These are phyloP conservation scores for Muscicapa comitata DNA, from an alignment of 2,797 vertebrate genomes.

Conservation along the genomic window DNA sequence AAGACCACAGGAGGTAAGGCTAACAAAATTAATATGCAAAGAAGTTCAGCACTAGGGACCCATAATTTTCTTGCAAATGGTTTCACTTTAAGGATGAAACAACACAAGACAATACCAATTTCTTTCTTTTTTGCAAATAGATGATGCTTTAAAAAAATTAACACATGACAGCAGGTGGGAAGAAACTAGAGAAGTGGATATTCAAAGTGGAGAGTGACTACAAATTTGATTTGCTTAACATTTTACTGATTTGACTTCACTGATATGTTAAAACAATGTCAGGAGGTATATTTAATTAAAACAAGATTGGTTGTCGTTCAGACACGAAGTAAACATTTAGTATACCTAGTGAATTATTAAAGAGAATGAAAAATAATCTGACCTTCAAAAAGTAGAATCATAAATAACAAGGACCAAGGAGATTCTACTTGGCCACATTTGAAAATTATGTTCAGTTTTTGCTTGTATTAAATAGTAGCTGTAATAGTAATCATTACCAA, in stretches of 20 bases:
- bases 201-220: constrained; percentile 79
- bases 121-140: constrained; percentile 82
- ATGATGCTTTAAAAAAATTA: constrained; percentile 89
- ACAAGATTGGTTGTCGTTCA: constrained; percentile 65
- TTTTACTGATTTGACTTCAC: constrained; percentile 85
- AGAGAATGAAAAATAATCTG: constrained; percentile 53
- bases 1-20: constrained; percentile 94
- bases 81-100: constrained; percentile 94
- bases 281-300: constrained; percentile 78
- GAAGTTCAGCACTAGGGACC: constrained; percentile 91
- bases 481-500: constrained; percentile 1
- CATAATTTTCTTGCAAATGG: constrained; percentile 97
- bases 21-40: constrained; percentile 99
- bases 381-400: constrained; percentile 35
- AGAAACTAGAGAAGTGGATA: constrained; percentile 83
- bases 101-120: constrained; percentile 88
- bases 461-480: constrained; percentile 24
- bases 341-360: constrained; percentile 52
- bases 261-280: constrained; percentile 76
- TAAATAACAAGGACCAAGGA: background rate
- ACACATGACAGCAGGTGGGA: constrained; percentile 93
- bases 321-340: constrained; percentile 63
- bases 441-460: constrained; percentile 29
- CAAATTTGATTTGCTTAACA: constrained; percentile 85
- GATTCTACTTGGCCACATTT: background rate